These are phyloP conservation scores for Sphaeridia pumilis DNA, from an alignment of 2,888 invertebrate species.

Conservation along the genomic window DNA sequence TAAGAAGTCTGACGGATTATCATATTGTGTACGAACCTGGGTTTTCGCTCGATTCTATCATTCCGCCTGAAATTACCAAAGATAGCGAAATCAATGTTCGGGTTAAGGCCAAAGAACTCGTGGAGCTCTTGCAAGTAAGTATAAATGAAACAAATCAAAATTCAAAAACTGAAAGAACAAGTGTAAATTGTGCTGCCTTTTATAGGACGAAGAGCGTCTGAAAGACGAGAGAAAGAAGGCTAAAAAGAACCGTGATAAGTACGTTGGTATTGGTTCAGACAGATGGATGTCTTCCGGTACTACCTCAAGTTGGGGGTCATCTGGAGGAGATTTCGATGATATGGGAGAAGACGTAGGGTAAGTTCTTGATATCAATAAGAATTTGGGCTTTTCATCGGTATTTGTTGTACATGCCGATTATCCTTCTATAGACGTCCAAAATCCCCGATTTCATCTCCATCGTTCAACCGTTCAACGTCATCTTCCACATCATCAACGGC, in stretches of 20 bases:
- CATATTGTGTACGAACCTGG: conserved; percentile 82
- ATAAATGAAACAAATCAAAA: too few species aligned
- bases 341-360: conserved; percentile 22
- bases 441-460: conserved; percentile 19
- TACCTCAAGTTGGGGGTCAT: conserved; percentile 28
- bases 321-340: conserved; percentile 29
- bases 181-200: not conserved
- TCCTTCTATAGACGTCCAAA: conserved; percentile 19
- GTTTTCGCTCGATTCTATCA: conserved; percentile 33
- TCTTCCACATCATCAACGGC: too few species aligned
- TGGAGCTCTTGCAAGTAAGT: conserved; percentile 54
- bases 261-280: conserved; percentile 59
- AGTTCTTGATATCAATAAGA: too few species aligned
- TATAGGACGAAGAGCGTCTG: conserved; percentile 86
- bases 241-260: conserved; percentile 97
- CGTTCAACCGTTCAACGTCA: conserved; percentile 8
- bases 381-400: too few species aligned
- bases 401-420: too few species aligned
- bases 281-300: conserved; percentile 37
- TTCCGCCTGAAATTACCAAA: conserved; percentile 34
- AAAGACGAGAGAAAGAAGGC: conserved; percentile 96
- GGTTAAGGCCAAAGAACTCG: conserved; percentile 34
- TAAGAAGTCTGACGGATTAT: conserved; percentile 88
- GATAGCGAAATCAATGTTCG: conserved; percentile 35
- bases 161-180: too few species aligned